Evolutionary conservation across 2,113 vertebrate genomes (phyloP).

Genomic region (Brachionichthys hirsutus): DNA sequence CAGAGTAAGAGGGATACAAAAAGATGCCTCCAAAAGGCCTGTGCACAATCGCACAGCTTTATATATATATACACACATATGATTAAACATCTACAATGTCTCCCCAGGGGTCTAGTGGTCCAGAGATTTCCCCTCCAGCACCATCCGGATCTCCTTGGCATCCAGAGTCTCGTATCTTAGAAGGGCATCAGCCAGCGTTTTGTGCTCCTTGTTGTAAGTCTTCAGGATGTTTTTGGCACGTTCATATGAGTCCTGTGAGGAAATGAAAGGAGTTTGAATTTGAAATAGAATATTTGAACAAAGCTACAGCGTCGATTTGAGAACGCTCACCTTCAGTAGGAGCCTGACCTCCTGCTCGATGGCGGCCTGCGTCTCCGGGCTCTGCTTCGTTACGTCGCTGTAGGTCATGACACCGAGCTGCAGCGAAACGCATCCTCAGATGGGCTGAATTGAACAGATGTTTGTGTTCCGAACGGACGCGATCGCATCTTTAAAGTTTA

Average conservation of each 20-base stretch:
- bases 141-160: constrained; percentile 94
- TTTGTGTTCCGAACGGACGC: too few species aligned
- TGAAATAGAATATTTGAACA: too few species aligned
- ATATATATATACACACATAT: constrained; percentile 47
- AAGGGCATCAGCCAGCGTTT: constrained; percentile 93
- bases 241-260: constrained; percentile 88
- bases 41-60: constrained; percentile 43
- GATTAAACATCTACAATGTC: constrained; percentile 66
- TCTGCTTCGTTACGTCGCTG: constrained; percentile 85
- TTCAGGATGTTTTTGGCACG: constrained; percentile 91
- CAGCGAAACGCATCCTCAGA: constrained; percentile 27
- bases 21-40: constrained; percentile 59
- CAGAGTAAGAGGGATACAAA: constrained; percentile 41
- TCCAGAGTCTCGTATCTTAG: constrained; percentile 92
- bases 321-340: constrained; percentile 83
- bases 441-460: constrained; percentile 14
- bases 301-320: background rate
- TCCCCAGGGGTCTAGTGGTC: constrained; percentile 85
- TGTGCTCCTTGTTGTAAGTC: constrained; percentile 92
- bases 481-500: constrained; percentile 48
- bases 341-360: constrained; percentile 93
- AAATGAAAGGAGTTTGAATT: background rate
- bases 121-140: constrained; percentile 92
- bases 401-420: constrained; percentile 99
- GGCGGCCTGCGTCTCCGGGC: constrained; percentile 95